Base-by-base conservation (phyloP, 2,113 vertebrate genomes). In the Chelonoidis abingdonii region DNA sequence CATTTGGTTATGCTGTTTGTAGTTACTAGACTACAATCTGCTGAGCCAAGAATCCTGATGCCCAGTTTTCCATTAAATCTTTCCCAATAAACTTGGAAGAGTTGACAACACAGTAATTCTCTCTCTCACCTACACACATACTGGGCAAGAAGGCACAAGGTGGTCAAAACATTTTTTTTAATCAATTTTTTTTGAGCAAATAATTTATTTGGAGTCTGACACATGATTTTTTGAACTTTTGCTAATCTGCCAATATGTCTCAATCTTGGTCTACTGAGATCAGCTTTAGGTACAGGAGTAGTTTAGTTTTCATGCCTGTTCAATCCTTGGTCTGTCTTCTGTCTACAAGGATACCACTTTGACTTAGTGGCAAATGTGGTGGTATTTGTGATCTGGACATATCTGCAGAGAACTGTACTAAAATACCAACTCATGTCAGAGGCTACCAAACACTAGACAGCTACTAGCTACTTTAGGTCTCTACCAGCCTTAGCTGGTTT, bases 21-120 rank as follows among this genome's bases (percentile, higher is more conserved):
- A 97, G 96, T 95, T 95, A 92, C 95, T 87, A 95, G 96, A 96
- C 96, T 96, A 97, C 96, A 96, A 95, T 91, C 84, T 94, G 41
- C 79, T 79, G 82, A 85, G 96, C 95, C 96, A 96, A 97, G 88
- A 92, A 91, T 96, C 93, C 89, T 95, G 94, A 93, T 96, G 92
- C 93, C 95, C 1, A 0, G n/a, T 83, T 95, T 97, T 91, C 86
- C 92, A 56, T 86, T 93, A 93, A 92, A n/a, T 27, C 78, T 88
- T 87, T 89, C 7, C 2, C 41, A 88, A 92, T 94, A 88, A n/a
- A 44, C 87, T 96, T 79, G 81, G 53, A 82, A 95, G 79, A 25
- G 24, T 0, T 87, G 41, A 80, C 65, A 85, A 27, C n/a, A 24
- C 59, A 69, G 87, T 47, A 53, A 93, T 93, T 88, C 44, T 65